Percentiles rank a stretch among this genome's conserved stretches.
Evolutionary conservation across 2,888 invertebrate genomes (phyloP).

Genomic region (Lysandra coridon): DNA sequence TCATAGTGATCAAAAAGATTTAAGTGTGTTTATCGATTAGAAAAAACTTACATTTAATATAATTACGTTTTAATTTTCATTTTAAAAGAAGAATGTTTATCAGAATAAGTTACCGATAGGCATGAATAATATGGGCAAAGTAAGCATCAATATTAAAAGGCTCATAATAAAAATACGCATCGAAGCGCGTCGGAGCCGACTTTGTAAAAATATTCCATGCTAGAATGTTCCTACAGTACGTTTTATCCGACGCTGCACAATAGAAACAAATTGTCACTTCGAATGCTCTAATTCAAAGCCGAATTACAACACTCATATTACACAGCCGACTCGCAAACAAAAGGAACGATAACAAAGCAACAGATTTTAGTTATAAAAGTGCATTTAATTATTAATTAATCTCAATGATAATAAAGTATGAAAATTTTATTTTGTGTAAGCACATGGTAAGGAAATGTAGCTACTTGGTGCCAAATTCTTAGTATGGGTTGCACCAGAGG

Average conservation of each 20-base stretch:
- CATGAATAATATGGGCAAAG: neutral
- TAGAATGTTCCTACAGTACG: constrained; percentile 16
- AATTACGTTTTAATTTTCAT: too few relatives aligned
- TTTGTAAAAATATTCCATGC: constrained; percentile 23
- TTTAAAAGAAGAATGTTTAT: too few relatives aligned
- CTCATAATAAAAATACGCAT: constrained; percentile 16
- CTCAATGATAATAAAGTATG: too few relatives aligned
- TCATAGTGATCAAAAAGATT: too few relatives aligned
- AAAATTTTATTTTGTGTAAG: too few relatives aligned
- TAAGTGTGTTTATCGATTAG: too few relatives aligned
- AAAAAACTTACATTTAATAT: too few relatives aligned
- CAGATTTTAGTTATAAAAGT: neutral
- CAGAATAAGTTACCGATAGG: neutral
- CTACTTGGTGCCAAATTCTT: neutral
- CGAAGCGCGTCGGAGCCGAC: constrained; percentile 1
- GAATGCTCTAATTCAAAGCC: constrained; percentile 9
- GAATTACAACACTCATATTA: neutral
- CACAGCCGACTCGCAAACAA: too few relatives aligned
- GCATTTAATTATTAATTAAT: neutral
- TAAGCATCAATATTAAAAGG: constrained; percentile 18
- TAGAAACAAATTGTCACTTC: constrained; percentile 21
- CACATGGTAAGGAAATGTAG: neutral
- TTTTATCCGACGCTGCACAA: constrained; percentile 9
- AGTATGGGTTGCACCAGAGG: too few relatives aligned
- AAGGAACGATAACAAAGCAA: neutral